Evolutionary conservation across 2,888 invertebrate species (phyloP).

Genomic region (Lysandra bellargus): DNA sequence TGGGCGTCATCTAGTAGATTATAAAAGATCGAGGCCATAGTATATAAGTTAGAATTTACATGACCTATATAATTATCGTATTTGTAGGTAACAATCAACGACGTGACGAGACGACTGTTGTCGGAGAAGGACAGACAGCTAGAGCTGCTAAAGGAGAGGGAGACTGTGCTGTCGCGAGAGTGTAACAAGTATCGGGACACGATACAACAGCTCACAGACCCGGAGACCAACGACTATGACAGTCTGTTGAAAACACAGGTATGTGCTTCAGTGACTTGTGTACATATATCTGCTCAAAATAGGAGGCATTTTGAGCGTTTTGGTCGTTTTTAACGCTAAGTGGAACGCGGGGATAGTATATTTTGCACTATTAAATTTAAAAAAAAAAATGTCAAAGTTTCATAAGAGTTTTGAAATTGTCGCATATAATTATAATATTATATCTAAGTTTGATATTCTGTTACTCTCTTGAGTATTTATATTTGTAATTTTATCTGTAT

Average conservation of each 20-base stretch:
- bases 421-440: no score
- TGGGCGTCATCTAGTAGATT: no score
- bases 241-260: slow-evolving; percentile 69
- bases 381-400: no score
- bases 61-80: not conserved
- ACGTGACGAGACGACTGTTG: slow-evolving; percentile 82
- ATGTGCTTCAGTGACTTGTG: slow-evolving; percentile 39
- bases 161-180: slow-evolving; percentile 81
- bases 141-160: slow-evolving; percentile 83
- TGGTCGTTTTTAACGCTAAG: no score
- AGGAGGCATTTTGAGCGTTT: no score
- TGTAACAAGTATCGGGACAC: slow-evolving; percentile 84
- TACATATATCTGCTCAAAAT: no score
- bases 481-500: no score
- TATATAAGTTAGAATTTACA: not conserved
- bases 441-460: no score
- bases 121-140: slow-evolving; percentile 87
- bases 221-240: slow-evolving; percentile 80
- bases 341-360: no score
- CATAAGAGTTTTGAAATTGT: no score
- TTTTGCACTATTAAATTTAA: not conserved
- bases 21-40: no score
- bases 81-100: slow-evolving; percentile 76
- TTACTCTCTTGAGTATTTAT: no score
- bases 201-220: slow-evolving; percentile 84